Conservation (phyloP, 2,113 vertebrate genomes). For the Melanerpes aurifrons region DNA sequence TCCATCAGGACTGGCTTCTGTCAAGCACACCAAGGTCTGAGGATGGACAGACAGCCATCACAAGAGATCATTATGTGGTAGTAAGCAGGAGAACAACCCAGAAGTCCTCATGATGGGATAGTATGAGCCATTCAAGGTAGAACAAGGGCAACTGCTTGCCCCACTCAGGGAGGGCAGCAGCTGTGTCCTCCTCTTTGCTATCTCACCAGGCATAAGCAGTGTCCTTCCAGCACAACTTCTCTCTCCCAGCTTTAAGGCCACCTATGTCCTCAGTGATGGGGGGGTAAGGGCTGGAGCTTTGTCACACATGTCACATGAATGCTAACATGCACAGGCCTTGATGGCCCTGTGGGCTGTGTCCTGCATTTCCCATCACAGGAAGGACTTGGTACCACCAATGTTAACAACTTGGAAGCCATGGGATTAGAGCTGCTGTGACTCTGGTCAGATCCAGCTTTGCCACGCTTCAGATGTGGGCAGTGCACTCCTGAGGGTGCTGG, state of each 20-base stretch:
- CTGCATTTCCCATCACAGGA: neutral
- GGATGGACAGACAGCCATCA: neutral
- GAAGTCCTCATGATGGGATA: neutral
- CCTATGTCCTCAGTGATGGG: rapidly evolving
- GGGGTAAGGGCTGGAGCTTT: neutral
- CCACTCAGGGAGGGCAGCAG: neutral
- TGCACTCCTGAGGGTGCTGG: rapidly evolving
- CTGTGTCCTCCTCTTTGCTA: neutral
- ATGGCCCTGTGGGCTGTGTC: rapidly evolving
- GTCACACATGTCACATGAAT: rapidly evolving
- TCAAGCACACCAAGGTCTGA: neutral
- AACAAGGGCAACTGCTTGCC: neutral
- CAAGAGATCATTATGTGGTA: neutral
- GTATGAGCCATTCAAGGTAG: rapidly evolving
- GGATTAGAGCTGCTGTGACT: neutral
- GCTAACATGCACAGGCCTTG: rapidly evolving
- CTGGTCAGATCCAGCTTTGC: neutral
- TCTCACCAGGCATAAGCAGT: neutral
- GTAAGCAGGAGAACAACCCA: neutral
- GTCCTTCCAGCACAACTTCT: neutral
- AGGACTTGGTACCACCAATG: rapidly evolving
- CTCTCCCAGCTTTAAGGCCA: neutral
- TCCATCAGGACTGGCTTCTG: neutral
- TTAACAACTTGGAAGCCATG: neutral
- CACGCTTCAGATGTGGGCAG: neutral